phyloP scores from a whole-genome alignment of 2,113 vertebrate species.

The Mastomys coucha region DNA sequence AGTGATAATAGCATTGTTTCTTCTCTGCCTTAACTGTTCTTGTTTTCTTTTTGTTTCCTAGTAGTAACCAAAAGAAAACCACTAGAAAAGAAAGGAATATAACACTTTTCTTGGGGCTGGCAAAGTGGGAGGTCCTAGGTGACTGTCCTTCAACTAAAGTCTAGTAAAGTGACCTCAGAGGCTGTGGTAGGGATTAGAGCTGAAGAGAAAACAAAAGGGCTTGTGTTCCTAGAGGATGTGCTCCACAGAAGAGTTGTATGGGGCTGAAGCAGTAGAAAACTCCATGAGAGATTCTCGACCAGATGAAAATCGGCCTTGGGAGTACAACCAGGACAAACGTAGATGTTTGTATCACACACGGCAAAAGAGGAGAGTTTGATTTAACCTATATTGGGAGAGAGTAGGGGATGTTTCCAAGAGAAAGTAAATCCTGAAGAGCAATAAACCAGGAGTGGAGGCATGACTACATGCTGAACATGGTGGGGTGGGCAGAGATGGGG shows the following conservation, averaged over 20 bases:
- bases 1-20: not conserved
- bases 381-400: not conserved
- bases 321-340: not conserved
- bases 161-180: not conserved
- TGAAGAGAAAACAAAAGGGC: not conserved
- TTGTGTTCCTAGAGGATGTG: not conserved
- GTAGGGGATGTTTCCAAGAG: not conserved
- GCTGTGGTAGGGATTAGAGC: not conserved
- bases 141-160: not conserved
- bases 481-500: not conserved
- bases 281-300: not conserved
- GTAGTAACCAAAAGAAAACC: not conserved
- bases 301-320: not conserved
- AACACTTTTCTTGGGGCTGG: not conserved
- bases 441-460: not conserved
- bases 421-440: not conserved
- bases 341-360: not conserved
- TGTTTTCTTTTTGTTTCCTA: constrained; percentile 19
- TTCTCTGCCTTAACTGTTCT: not conserved
- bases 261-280: not conserved
- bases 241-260: not conserved
- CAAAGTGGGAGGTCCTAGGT: constrained; percentile 17
- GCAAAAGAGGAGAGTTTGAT: not conserved
- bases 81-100: constrained; percentile 23
- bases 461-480: not conserved